phyloP scores from a whole-genome alignment of 2,888 invertebrate genomes.

The Trissoscelio sp. region DNA sequence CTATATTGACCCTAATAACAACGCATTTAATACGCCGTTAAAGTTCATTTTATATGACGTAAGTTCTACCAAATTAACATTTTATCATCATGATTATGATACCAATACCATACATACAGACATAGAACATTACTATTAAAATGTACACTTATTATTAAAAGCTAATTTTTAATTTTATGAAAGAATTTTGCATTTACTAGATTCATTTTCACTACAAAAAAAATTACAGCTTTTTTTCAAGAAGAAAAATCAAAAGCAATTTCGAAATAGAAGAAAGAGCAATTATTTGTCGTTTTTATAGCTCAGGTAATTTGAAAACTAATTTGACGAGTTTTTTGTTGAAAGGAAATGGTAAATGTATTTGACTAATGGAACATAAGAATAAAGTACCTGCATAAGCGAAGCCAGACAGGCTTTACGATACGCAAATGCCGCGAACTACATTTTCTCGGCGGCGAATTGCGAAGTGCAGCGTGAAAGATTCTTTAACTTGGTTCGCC shows the following conservation, averaged over 20 bases:
- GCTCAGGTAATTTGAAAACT: constrained; percentile 8
- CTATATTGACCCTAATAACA: constrained; percentile 53
- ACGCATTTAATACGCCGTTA: constrained; percentile 48
- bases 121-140: too few relatives aligned
- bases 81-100: too few relatives aligned
- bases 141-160: too few relatives aligned
- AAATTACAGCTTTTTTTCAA: neutral
- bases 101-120: too few relatives aligned
- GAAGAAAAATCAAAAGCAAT: too few relatives aligned
- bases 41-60: constrained; percentile 40
- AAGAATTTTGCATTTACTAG: too few relatives aligned
- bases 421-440: constrained; percentile 73
- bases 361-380: constrained; percentile 46
- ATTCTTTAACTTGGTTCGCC: constrained; percentile 75
- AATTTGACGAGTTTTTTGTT: constrained; percentile 47
- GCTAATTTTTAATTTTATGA: too few relatives aligned
- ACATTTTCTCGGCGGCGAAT: constrained; percentile 74
- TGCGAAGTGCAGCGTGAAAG: constrained; percentile 76
- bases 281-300: neutral
- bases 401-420: constrained; percentile 34
- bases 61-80: constrained; percentile 13
- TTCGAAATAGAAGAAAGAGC: neutral
- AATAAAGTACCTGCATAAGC: constrained; percentile 48
- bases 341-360: constrained; percentile 14
- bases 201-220: too few relatives aligned